A percentile compares a stretch with the other conserved stretches of the same genome.
Evolutionary conservation across 92 coral and sea anemone genomes (phyloP).

Genomic region (Epizoanthus fatuus): DNA sequence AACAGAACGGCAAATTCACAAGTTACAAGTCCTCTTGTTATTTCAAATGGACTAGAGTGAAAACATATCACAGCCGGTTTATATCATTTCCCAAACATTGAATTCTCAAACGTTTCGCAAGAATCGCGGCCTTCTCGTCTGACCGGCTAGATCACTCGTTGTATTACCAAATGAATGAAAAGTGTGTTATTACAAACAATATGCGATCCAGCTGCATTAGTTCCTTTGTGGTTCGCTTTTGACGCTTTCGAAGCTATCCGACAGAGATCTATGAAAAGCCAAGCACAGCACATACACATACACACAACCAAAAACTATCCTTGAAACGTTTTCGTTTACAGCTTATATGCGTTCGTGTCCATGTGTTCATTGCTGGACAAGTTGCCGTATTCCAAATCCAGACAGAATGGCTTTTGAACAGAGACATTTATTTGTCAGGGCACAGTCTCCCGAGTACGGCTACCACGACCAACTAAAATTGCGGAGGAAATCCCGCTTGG

Average conservation of each 20-base stretch:
- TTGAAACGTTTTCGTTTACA: no score
- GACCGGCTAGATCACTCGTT: neutral
- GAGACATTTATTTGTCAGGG: no score
- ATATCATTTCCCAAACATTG: neutral
- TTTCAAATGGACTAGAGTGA: neutral
- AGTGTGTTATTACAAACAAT: constrained; percentile 13
- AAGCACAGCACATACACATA: neutral
- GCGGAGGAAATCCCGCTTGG: no score
- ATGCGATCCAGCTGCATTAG: constrained; percentile 13
- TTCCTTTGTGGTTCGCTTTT: neutral
- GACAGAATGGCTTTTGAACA: no score
- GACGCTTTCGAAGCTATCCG: constrained; percentile 11
- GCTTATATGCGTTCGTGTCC: no score
- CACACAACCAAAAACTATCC: no score
- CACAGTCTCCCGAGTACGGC: no score
- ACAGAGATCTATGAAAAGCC: neutral
- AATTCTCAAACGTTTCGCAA: no score
- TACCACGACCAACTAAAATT: no score
- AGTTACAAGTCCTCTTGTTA: neutral
- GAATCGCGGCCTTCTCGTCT: no score
- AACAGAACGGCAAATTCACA: neutral
- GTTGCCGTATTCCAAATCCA: no score
- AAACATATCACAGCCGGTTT: neutral
- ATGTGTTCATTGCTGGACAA: no score
- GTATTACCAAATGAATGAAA: neutral